Evolutionary conservation across 2,113 vertebrate genomes (phyloP).

Genomic region (Emydura subglobosa): DNA sequence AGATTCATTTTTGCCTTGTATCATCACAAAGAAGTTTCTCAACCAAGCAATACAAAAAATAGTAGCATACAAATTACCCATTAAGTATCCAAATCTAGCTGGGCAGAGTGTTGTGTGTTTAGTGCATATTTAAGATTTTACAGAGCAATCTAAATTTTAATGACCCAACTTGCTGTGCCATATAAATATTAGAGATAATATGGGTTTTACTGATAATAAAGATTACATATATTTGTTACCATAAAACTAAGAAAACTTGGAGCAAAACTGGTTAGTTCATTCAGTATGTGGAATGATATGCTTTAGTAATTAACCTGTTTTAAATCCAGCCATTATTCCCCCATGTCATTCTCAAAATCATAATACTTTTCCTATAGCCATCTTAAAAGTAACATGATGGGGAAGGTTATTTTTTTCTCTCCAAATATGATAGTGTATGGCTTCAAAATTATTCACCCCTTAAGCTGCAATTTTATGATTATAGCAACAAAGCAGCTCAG

Average conservation of each 20-base stretch:
- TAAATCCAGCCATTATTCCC: background rate
- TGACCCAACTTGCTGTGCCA: conserved; percentile 28
- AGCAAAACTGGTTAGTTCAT: background rate
- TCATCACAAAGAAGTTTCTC: background rate
- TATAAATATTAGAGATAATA: conserved; percentile 47
- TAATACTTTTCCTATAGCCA: accelerated
- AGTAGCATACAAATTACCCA: conserved; percentile 10
- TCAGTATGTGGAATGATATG: background rate
- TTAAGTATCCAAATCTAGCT: conserved; percentile 25
- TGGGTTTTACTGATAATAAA: conserved; percentile 3
- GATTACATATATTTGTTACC: background rate
- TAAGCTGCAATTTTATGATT: background rate
- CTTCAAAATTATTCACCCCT: background rate
- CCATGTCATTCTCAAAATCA: background rate
- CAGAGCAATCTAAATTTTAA: conserved; percentile 64
- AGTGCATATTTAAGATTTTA: conserved; percentile 8
- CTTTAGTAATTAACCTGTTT: background rate
- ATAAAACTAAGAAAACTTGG: background rate
- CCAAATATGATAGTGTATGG: accelerated
- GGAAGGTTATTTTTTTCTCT: background rate
- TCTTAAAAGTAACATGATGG: background rate
- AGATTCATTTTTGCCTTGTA: background rate
- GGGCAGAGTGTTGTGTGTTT: background rate
- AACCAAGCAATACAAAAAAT: background rate
- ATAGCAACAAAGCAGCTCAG: background rate